Evolutionary conservation across 2,888 invertebrate species (phyloP).

Genomic region (Drosophila infuscata): DNA sequence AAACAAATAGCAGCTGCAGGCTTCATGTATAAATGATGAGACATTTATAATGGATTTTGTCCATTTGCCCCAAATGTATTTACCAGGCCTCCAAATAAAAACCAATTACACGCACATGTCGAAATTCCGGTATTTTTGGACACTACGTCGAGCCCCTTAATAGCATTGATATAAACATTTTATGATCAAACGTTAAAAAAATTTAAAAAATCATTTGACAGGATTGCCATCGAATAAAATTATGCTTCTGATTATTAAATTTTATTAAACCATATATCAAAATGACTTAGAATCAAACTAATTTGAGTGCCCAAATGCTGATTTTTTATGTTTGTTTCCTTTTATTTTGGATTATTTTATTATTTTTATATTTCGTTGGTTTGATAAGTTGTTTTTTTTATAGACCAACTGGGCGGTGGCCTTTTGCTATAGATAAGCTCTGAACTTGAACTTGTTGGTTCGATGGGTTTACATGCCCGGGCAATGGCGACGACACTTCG

Average conservation of each 20-base stretch:
- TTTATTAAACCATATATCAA: constrained; percentile 73
- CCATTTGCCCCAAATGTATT: constrained; percentile 22
- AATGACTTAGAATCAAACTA: constrained; percentile 52
- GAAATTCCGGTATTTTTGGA: constrained; percentile 8
- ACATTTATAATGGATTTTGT: constrained; percentile 23
- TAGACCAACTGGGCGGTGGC: constrained; percentile 23
- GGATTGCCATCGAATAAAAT: constrained; percentile 7
- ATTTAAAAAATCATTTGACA: constrained; percentile 1
- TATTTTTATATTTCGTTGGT: constrained; percentile 10
- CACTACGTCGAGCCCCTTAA: constrained; percentile 34
- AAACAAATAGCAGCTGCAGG: constrained; percentile 23
- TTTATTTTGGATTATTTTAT: neutral
- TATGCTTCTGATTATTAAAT: constrained; percentile 43
- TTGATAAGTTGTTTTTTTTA: constrained; percentile 13
- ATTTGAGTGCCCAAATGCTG: constrained; percentile 22
- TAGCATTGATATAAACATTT: constrained; percentile 29
- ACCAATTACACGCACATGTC: constrained; percentile 35
- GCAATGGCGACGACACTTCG: constrained; percentile 29
- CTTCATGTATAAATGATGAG: constrained; percentile 12
- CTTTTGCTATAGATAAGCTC: constrained; percentile 4
- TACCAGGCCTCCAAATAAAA: constrained; percentile 11
- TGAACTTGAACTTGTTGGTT: constrained; percentile 72
- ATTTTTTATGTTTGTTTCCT: constrained; percentile 22
- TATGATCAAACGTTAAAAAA: constrained; percentile 10
- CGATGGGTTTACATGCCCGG: constrained; percentile 49